Evolutionary conservation across 1,140 invertebrate species (phyloP).

Genomic region (Coenobita brevimanus): DNA sequence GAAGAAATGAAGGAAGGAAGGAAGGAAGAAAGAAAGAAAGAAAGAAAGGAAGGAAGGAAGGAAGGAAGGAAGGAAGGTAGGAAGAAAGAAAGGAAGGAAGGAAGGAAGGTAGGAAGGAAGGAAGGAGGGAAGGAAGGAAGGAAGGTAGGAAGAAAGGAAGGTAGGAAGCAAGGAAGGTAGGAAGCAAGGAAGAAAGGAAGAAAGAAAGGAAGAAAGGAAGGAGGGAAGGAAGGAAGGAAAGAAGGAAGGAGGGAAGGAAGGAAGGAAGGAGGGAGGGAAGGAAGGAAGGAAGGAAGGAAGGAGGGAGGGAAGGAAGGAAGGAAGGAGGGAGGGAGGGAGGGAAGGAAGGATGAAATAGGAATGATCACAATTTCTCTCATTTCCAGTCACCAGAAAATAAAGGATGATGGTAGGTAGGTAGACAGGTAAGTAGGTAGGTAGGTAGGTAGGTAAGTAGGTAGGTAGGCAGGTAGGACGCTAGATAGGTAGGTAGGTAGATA

Average conservation of each 20-base stretch:
- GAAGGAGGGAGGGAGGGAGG: too few relatives aligned
- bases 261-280: not conserved
- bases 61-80: not conserved
- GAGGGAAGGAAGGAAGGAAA: not conserved
- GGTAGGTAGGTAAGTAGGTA: too few relatives aligned
- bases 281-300: not conserved
- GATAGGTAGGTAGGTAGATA: too few relatives aligned
- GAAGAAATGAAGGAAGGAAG: not conserved
- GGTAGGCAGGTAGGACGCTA: too few relatives aligned
- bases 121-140: too few relatives aligned
- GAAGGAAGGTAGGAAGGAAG: not conserved
- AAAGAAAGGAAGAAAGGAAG: not conserved
- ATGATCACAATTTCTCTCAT: too few relatives aligned
- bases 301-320: too few relatives aligned
- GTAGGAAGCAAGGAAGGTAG: not conserved
- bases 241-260: not conserved
- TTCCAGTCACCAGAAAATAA: too few relatives aligned
- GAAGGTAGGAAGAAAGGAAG: not conserved
- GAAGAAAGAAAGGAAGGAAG: not conserved
- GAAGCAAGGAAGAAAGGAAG: not conserved
- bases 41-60: slow-evolving; percentile 19
- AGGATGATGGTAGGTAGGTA: too few relatives aligned
- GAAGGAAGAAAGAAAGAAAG: not conserved
- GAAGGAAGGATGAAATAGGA: too few relatives aligned
- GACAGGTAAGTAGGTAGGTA: too few relatives aligned